Evolutionary conservation across 2,113 vertebrate genomes (phyloP), one percentile per base, ranked within the genome.

Genomic region (Bostrychus sinensis): DNA sequence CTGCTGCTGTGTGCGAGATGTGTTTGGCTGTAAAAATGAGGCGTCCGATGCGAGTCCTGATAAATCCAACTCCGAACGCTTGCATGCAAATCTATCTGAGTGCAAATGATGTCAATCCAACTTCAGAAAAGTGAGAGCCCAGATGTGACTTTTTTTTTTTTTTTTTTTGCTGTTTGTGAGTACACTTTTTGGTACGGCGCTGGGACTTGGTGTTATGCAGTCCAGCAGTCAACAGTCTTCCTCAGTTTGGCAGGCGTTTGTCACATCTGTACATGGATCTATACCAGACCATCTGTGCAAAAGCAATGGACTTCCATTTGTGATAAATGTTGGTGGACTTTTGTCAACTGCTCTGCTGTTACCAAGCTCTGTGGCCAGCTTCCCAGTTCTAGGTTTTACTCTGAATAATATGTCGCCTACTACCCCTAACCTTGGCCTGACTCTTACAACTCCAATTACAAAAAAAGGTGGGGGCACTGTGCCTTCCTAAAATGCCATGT

Each of bases 11-110:
- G 26, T 78, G 73, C 65, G 82, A 81, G 79, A 75, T 73, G 71
- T 71, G 84, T 81, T 81, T 75, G 82, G 56, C 59, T 81, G 80
- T 84, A 84, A 88, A 86, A 88, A 75, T 80, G 80, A 81, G 63
- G 78, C 64, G 1, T 85, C 80, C 80, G 86, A 85, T 86, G 81
- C 83, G 78, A 78, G 67, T 84, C 70, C 82, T 74, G 84, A 88
- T 88, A 83, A 83, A 83, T 88, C 80, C 76, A 72, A 62, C 66
- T 62, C 62, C 65, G 77, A n/a, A 42, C 77, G 62, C 77, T 58
- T 1, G 74, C 69, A 72, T 84, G 64, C 81, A 62, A 83, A 86
- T 77, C 3, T 13, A 75, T 84, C 79, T 68, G 77, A 81, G 83
- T 68, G 81, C 79, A 79, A 81, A 81, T 86, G 83, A 82, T 86